Base-by-base conservation (phyloP, 2,113 vertebrate species). In the Ceyx margarethae region DNA sequence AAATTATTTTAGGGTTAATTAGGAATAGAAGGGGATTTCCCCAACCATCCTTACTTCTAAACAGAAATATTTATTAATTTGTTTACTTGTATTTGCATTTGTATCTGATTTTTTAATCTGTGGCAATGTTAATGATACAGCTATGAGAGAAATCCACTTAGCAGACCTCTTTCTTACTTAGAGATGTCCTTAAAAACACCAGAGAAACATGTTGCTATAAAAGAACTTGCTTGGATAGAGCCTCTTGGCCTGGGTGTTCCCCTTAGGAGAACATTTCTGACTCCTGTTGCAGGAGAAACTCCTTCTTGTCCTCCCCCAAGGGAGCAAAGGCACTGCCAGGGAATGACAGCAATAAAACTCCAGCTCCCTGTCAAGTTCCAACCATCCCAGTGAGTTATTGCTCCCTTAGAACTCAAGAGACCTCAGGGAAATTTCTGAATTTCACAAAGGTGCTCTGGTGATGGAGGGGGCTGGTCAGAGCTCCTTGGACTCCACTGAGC, bases 271-370 rank as follows among this genome's bases (percentile, higher is more conserved):
- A 83, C 54, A 85, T 93, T 92, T 93, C 84, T 92, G 87, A 96
- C 54, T 94, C 74, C 37, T 51, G 15, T 64, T 83, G 43, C 61
- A 64, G 48, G 26, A 89, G 89, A 85, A 94, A 96, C 67, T 94
- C 67, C 75, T 68, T 60, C 78, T 91, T 80, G 64, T 93, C 91
- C 89, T 83, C 53, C 60, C 91, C 65, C n/a, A 77, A 71, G 79
- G 81, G 56, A 31, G 60, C 37, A 69, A 89, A 92, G 86, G 79
- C 18, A 82, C 51, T 94, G 91, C 84, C 91, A 96, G 81, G 60
- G 84, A 94, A 91, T 80, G 91, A 80, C 26, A 80, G 79, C 54
- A 93, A 92, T 85, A 92, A 80, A 89, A 56, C 62, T 82, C 51
- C 75, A 85, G 43, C 75, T 85, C 68, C n/a, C 56, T 85, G 89